Percentiles rank a stretch among this genome's conserved stretches.
phyloP scores from a whole-genome alignment of 2,888 invertebrate species.

The Leptarthrus brevirostris region DNA sequence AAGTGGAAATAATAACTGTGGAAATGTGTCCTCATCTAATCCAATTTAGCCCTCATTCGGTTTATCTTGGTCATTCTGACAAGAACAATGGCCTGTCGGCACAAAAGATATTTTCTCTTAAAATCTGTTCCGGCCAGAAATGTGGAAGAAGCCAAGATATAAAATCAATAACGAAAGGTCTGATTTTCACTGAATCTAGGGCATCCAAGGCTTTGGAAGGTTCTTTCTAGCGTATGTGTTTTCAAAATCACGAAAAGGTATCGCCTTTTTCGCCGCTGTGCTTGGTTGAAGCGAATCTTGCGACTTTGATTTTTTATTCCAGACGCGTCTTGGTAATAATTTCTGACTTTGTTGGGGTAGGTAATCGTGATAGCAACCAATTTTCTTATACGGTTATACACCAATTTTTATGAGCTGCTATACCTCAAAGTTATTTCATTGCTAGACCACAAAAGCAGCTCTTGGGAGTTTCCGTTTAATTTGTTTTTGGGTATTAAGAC shows the following conservation, averaged over 20 bases:
- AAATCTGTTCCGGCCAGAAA: constrained; percentile 43
- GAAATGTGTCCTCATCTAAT: not conserved
- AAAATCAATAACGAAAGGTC: constrained; percentile 39
- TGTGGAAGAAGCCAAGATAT: constrained; percentile 39
- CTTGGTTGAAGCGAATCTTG: not conserved
- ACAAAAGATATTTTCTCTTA: constrained; percentile 20
- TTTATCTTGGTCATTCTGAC: constrained; percentile 25
- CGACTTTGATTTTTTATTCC: constrained; percentile 25
- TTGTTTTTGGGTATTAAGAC: too few relatives aligned
- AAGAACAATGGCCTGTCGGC: constrained; percentile 20
- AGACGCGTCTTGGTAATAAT: not conserved
- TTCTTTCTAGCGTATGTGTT: not conserved
- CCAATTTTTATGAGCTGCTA: constrained; percentile 15
- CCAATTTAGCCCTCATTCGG: not conserved
- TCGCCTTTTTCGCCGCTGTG: not conserved
- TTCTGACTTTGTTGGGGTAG: constrained; percentile 5
- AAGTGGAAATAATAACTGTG: constrained; percentile 28
- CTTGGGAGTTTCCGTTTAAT: too few relatives aligned
- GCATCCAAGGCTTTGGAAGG: not conserved
- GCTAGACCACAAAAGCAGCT: too few relatives aligned
- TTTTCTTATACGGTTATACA: constrained; percentile 4
- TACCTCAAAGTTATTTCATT: not conserved
- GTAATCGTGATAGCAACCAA: not conserved
- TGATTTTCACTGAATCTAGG: constrained; percentile 16
- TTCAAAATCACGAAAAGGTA: not conserved